phyloP scores from a whole-genome alignment of 2,797 vertebrate species.

The Xenopus petersii region DNA sequence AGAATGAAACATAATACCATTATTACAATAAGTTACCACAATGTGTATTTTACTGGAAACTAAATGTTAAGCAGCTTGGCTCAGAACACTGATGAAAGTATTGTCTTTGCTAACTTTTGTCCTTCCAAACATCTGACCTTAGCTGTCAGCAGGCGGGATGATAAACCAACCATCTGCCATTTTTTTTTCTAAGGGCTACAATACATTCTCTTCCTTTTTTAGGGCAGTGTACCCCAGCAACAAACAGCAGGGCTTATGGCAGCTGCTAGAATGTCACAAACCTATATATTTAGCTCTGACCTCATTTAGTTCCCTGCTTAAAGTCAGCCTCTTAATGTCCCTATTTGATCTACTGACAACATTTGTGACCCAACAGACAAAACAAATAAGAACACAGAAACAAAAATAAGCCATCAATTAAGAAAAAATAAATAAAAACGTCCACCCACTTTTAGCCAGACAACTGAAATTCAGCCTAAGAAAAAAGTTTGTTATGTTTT shows the following conservation, averaged over 20 bases:
- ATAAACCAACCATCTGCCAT: slow-evolving; percentile 82
- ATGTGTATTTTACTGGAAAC: too few species aligned
- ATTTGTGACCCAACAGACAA: too few species aligned
- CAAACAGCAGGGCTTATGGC: slow-evolving; percentile 60
- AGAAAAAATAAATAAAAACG: too few species aligned
- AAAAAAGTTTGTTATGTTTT: too few species aligned
- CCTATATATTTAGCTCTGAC: slow-evolving; percentile 73
- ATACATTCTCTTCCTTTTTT: slow-evolving; percentile 77
- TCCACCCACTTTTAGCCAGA: too few species aligned
- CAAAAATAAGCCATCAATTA: too few species aligned
- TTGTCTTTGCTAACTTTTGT: slow-evolving; percentile 53
- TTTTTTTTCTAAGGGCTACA: slow-evolving; percentile 59
- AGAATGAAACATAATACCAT: too few species aligned
- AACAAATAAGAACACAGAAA: too few species aligned
- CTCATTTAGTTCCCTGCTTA: slow-evolving; percentile 63
- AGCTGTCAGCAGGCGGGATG: slow-evolving; percentile 79
- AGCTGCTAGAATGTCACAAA: slow-evolving; percentile 63
- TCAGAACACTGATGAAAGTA: slow-evolving; percentile 46
- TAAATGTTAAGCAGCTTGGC: too few species aligned
- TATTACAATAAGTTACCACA: too few species aligned
- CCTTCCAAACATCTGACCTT: slow-evolving; percentile 78
- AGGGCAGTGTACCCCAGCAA: slow-evolving; percentile 60
- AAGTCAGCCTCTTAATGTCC: slow-evolving; percentile 44
- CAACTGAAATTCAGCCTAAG: too few species aligned
- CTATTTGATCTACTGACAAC: slow-evolving; percentile 44